Evolutionary conservation across 2,797 vertebrate genomes (phyloP), one percentile per base, ranked within the genome.

Genomic region (Triplophysa bombifrons): DNA sequence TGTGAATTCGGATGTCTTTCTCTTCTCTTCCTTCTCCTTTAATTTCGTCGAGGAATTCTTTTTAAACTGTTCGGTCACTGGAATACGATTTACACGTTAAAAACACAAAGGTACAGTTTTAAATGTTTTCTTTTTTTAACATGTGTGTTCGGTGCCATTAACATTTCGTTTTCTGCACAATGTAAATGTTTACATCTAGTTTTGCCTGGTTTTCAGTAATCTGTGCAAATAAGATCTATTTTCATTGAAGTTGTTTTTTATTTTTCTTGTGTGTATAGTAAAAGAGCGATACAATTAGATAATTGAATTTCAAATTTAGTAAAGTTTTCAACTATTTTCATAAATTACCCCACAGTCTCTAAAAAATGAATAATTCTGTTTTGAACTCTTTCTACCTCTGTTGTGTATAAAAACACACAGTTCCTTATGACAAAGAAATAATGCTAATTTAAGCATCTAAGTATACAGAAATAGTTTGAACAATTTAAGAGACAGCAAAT

Each of bases 1-100:
- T 91, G 89, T 87, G 74, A 83, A 82, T 85, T 81, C 20, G 80
- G 17, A 19, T 51, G 82, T 82, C 74, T 74, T 78, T 78, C 61
- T 74, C 53, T 8, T 64, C 55, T 22, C 65, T 55, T 14, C 11
- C 56, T 38, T 22, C 13, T 22, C 13, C 38, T 3, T 8, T 66
- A 27, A 75, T 41, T 20, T 22, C 4, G 22, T 46, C 22, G 12
- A 30, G 58, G 25, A 55, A 17, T 38, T 58, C 17, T 67, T 20
- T 20, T 55, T 7, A 30, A 50, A 50, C 71, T 63, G 20, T 14
- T 38, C 4, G 8, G 34, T 38, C 11, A 58, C 61, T 50, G 73
- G 74, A 44, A 12, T 9, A 67, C 30, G 14, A 74, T 58, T 48
- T 58, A 11, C 19, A 55, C 50, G n/a, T 30, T 71, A 9, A 76